Conservation (phyloP, 2,113 vertebrate species). For the Onychostruthus taczanowskii region DNA sequence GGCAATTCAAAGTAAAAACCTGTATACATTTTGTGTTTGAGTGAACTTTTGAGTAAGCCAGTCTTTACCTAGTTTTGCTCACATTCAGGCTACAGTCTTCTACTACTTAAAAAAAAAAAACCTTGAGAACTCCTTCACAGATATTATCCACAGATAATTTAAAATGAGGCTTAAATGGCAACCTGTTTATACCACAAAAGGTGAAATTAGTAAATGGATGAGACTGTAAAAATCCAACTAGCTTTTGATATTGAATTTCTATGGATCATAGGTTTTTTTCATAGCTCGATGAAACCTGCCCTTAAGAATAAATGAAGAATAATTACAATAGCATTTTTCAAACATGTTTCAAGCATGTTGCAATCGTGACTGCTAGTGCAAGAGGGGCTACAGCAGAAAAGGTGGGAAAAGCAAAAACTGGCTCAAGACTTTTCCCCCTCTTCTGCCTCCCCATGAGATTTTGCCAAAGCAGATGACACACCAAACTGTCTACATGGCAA, state of each 20-base stretch:
- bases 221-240: background rate
- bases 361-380: background rate
- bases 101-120: background rate
- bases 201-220: background rate
- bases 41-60: background rate
- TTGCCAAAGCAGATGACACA: background rate
- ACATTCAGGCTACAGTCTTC: background rate
- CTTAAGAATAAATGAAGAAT: background rate
- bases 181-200: background rate
- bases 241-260: background rate
- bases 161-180: slow-evolving; percentile 12
- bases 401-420: background rate
- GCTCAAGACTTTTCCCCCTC: background rate
- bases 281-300: background rate
- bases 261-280: background rate
- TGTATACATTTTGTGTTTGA: background rate
- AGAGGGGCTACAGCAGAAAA: background rate
- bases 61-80: background rate
- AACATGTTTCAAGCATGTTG: background rate
- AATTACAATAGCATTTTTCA: background rate
- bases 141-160: background rate
- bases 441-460: background rate
- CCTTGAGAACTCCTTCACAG: background rate
- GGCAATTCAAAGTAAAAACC: background rate
- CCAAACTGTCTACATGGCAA: background rate